phyloP scores from a whole-genome alignment of 2,888 invertebrate species.

The Ametastegia equiseti region DNA sequence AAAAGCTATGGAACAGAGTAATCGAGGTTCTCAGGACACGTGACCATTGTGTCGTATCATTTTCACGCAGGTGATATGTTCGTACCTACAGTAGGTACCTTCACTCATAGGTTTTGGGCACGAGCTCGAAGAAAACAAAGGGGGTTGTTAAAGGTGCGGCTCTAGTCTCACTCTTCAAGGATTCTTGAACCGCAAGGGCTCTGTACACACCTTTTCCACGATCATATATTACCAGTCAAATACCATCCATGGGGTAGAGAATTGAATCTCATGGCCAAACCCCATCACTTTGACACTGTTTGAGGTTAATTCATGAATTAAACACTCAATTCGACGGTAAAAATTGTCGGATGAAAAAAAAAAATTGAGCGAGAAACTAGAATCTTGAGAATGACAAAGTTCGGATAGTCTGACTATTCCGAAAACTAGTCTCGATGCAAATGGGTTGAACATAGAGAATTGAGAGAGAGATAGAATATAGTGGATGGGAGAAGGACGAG shows the following conservation, averaged over 20 bases:
- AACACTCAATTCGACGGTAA: too few species aligned
- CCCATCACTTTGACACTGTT: too few species aligned
- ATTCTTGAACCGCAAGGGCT: constrained; percentile 13
- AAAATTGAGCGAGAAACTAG: too few species aligned
- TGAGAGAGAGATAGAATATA: too few species aligned
- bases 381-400: not conserved
- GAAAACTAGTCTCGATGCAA: constrained; percentile 39
- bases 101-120: not conserved
- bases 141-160: constrained; percentile 30
- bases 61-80: not conserved
- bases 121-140: not conserved
- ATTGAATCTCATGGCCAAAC: not conserved
- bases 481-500: too few species aligned
- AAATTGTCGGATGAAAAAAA: not conserved
- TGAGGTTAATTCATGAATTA: too few species aligned
- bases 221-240: not conserved
- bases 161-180: constrained; percentile 22
- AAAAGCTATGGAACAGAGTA: not conserved
- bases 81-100: not conserved
- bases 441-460: not conserved
- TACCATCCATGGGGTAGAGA: not conserved
- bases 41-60: constrained; percentile 41
- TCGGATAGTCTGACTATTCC: constrained; percentile 2
- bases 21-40: constrained; percentile 9
- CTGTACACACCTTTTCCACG: not conserved